Percentiles rank a stretch among this genome's conserved stretches.
Evolutionary conservation across 2,797 vertebrate genomes (phyloP).

Genomic region (Brachyrhaphis roseni): DNA sequence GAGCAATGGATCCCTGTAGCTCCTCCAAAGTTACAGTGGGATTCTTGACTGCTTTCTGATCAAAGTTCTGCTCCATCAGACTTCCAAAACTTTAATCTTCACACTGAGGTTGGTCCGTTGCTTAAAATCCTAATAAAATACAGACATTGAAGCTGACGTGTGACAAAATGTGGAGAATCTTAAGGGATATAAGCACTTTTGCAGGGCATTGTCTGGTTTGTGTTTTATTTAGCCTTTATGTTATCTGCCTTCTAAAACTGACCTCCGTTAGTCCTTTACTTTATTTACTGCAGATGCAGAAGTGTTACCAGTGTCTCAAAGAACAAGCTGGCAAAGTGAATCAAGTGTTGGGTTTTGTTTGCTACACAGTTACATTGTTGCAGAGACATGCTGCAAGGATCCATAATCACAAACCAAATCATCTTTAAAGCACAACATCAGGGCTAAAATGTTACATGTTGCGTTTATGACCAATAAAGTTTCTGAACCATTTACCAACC

Average conservation of each 20-base stretch:
- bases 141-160: too few species aligned
- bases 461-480: conserved; percentile 48
- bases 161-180: not conserved
- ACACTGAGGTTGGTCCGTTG: not conserved
- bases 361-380: conserved; percentile 4
- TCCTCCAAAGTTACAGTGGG: too few species aligned
- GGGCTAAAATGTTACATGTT: conserved; percentile 40
- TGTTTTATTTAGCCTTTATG: not conserved
- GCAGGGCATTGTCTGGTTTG: not conserved
- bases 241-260: conserved; percentile 30
- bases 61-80: not conserved
- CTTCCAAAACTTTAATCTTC: not conserved
- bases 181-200: not conserved
- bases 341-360: conserved; percentile 12
- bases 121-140: not conserved
- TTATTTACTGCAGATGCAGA: not conserved
- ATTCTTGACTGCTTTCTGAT: too few species aligned
- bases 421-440: conserved; percentile 33
- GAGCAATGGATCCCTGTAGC: not conserved
- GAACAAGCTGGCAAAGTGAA: not conserved
- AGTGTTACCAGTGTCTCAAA: not conserved
- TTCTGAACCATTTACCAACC: conserved; percentile 8
- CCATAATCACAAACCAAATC: conserved; percentile 13
- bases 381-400: conserved; percentile 11
- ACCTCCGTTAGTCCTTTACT: conserved; percentile 6